Evolutionary conservation across 2,113 vertebrate species (phyloP).

Genomic region (Patagioenas fasciata): DNA sequence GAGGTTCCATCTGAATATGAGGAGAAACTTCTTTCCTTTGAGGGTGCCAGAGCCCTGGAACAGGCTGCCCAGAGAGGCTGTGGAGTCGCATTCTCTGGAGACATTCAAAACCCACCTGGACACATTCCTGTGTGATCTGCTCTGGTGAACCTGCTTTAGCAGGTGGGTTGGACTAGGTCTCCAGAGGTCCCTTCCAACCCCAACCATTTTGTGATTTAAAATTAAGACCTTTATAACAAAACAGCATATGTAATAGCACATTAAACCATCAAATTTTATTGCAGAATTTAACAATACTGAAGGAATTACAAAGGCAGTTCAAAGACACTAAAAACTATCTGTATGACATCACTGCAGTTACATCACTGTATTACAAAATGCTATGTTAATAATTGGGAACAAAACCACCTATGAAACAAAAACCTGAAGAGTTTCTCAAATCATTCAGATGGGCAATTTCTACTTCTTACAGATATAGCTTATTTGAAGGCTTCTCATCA

Average conservation of each 20-base stretch:
- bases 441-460: neutral
- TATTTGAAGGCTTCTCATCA: neutral
- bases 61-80: too few species aligned
- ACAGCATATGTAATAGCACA: fast-evolving
- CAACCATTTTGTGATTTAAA: neutral
- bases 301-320: neutral
- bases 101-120: too few species aligned
- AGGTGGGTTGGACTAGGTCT: too few species aligned
- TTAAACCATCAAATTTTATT: neutral
- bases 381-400: neutral
- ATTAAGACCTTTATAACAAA: neutral
- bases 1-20: too few species aligned
- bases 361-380: neutral
- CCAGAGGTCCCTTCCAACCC: too few species aligned
- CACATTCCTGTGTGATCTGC: too few species aligned
- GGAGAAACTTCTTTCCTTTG: too few species aligned
- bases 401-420: neutral
- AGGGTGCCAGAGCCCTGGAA: too few species aligned
- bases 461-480: neutral
- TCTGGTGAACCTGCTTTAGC: too few species aligned
- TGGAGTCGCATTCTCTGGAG: too few species aligned
- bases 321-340: neutral
- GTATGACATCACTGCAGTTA: neutral
- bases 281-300: neutral
- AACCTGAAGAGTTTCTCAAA: neutral